Evolutionary conservation across 2,797 vertebrate species (phyloP).

Genomic region (Astyanax mexicanus): DNA sequence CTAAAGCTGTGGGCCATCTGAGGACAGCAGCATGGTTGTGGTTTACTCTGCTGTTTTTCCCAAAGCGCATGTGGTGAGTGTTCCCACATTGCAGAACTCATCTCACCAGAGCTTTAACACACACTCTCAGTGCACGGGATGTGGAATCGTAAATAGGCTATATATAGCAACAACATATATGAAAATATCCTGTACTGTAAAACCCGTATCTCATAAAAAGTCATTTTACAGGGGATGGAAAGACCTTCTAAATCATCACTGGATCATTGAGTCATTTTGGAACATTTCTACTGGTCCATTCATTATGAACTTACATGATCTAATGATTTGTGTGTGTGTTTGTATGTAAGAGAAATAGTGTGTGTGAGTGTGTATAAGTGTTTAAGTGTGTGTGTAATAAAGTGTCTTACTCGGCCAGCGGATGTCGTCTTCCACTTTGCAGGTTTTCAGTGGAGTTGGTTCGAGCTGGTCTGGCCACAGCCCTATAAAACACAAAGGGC

Average conservation of each 20-base stretch:
- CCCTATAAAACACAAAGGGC: slow-evolving; percentile 61
- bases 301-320: too few relatives aligned
- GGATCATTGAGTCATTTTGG: too few relatives aligned
- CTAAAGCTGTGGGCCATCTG: slow-evolving; percentile 26
- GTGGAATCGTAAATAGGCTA: too few relatives aligned
- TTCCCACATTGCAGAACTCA: slow-evolving; percentile 14
- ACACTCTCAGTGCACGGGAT: background rate
- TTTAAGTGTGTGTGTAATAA: slow-evolving; percentile 2
- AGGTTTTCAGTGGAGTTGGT: slow-evolving; percentile 78
- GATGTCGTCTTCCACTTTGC: slow-evolving; percentile 85
- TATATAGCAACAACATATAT: too few relatives aligned
- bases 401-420: slow-evolving; percentile 81
- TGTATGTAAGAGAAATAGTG: background rate
- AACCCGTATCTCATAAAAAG: too few relatives aligned
- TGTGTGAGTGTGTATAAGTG: slow-evolving; percentile 32
- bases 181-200: too few relatives aligned
- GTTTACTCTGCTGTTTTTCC: slow-evolving; percentile 29
- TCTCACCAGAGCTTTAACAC: background rate
- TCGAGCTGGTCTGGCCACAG: slow-evolving; percentile 84
- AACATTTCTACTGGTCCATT: too few relatives aligned
- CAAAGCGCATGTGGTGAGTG: slow-evolving; percentile 13
- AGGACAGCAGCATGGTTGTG: slow-evolving; percentile 38
- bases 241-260: too few relatives aligned
- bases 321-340: background rate
- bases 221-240: too few relatives aligned